Evolutionary conservation across 2,113 vertebrate species (phyloP).

Genomic region (Colaptes auratus): DNA sequence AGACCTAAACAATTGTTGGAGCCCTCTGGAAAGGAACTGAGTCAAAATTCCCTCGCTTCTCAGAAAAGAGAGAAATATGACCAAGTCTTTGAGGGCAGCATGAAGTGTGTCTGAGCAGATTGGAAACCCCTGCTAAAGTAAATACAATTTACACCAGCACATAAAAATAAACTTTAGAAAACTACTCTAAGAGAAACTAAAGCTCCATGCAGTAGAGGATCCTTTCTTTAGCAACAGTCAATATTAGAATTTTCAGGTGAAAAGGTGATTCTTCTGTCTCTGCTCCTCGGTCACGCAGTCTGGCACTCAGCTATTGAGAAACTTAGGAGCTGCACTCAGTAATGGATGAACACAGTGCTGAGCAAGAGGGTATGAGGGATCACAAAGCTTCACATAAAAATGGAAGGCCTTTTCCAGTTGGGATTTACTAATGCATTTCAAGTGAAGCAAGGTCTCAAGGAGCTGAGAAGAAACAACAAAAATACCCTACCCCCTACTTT

Average conservation of each 20-base stretch:
- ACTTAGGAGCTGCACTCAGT: background rate
- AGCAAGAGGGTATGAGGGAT: background rate
- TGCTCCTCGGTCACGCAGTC: background rate
- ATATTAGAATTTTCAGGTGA: background rate
- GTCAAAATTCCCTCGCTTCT: background rate
- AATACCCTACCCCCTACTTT: background rate
- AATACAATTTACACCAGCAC: background rate
- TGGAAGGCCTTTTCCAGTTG: background rate
- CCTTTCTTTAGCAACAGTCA: background rate
- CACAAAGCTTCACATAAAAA: background rate
- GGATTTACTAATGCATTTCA: background rate
- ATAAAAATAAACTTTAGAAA: background rate
- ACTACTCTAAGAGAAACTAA: background rate
- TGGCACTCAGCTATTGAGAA: background rate
- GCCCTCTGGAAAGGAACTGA: background rate
- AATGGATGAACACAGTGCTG: background rate
- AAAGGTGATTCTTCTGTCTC: background rate
- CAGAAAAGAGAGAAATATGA: conserved; percentile 30
- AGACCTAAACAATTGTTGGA: conserved; percentile 38
- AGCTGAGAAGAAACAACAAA: background rate
- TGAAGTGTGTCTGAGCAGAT: background rate
- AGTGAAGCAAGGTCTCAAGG: background rate
- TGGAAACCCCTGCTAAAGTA: background rate
- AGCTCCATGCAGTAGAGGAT: background rate
- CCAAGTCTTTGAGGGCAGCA: background rate